Base-by-base conservation (phyloP, 2,113 vertebrate genomes). In the Martes martes region DNA sequence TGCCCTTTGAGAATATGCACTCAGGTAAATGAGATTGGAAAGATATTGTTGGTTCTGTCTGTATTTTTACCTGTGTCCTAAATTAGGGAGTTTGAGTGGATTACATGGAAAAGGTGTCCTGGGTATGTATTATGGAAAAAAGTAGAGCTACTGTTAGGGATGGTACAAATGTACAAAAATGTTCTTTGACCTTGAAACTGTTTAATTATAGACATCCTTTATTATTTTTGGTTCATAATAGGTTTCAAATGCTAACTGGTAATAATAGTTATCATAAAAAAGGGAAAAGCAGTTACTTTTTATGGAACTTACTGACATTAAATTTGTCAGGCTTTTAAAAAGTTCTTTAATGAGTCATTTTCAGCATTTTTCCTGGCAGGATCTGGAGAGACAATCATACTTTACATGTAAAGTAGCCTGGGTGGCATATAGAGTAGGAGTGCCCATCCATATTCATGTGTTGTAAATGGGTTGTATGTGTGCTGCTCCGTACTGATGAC, bases 1-100 rank as follows among this genome's bases (percentile, higher is more conserved):
- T 92, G 39, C 39, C 83, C 21, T 90, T 82, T 67, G 57, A 90
- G 89, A 82, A 57, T 86, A 67, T 33, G 36, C 4, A 42, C 52
- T 97, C 24, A 65, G 59, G 86, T 81, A 78, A 81, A 21, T 50
- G 59, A 73, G 9, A 63, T 74, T 71, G 69, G 86, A 95, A 96
- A 63, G 67, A 2, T 78, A n/a, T 63, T 86, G 63, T 74, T 42
- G 24, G 42, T 67, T 90, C 91, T 88, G 3, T 63, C 39, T 93
- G 18, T 61, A 23, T 82, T 86, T 97, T 71, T 23, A 61, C 42
- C 79, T n/a, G 5, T 81, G n/a, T 52, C 52, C 45, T 73, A 33
- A 71, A 55, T 95, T 47, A 91, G 76, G 31, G 90, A 84, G 13
- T 69, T 80, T 61, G 45, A 96, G 61, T 74, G 80, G 47, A 74